Evolutionary conservation across 2,888 invertebrate species (phyloP).

Genomic region (Polydesmus complanatus): DNA sequence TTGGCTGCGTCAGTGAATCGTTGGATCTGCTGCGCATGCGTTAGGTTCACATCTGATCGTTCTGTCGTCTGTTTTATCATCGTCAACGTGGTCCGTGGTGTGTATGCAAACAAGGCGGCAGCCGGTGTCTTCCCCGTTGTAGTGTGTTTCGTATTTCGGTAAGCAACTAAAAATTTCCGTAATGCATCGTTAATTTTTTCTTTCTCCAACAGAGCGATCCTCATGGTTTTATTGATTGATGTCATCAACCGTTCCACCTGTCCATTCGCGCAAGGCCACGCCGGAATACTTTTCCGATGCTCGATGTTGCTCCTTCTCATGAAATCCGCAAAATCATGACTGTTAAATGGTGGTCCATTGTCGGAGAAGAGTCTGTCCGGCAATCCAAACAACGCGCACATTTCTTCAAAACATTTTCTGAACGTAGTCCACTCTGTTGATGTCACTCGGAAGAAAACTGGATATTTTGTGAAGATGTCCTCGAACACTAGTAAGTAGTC

Average conservation of each 20-base stretch:
- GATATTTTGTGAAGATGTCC: background rate
- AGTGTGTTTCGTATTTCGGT: background rate
- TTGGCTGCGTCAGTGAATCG: too few species aligned
- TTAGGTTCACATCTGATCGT: too few species aligned
- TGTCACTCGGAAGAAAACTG: slow-evolving; percentile 7
- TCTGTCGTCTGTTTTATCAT: too few species aligned
- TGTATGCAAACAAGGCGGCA: background rate
- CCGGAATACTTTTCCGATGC: background rate
- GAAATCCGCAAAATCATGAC: background rate
- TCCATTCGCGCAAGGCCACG: background rate
- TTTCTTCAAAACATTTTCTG: background rate
- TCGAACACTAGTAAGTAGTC: background rate
- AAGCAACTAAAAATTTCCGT: background rate
- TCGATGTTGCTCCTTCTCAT: background rate
- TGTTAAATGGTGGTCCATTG: background rate
- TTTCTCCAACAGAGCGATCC: background rate
- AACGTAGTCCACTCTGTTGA: background rate
- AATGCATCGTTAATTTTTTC: background rate
- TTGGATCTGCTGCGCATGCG: too few species aligned
- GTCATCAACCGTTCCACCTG: background rate
- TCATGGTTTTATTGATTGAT: background rate
- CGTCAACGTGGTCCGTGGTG: background rate
- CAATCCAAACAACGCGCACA: background rate
- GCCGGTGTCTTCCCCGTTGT: background rate
- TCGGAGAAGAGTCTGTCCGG: background rate